These are phyloP conservation scores for Nemoura dubitans DNA, from an alignment of 2,888 invertebrate genomes.

Conservation along the genomic window DNA sequence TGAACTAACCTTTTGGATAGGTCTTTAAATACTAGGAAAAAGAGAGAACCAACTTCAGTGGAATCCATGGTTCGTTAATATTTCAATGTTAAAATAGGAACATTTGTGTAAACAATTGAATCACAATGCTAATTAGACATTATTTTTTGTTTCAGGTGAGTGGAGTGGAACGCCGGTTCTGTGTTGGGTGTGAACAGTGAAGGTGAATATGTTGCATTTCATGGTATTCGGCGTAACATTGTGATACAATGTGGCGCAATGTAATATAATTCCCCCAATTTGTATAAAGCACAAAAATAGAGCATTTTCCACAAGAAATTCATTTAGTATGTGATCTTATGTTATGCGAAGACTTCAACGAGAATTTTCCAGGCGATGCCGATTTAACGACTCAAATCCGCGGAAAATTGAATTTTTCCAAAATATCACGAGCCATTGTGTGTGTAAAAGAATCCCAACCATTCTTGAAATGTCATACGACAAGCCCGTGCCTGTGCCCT, in stretches of 20 bases:
- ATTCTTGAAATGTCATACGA: slow-evolving; percentile 33
- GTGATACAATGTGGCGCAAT: no score
- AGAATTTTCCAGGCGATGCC: neutral
- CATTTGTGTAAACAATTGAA: no score
- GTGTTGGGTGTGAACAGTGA: neutral
- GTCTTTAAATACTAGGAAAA: no score
- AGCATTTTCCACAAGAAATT: neutral
- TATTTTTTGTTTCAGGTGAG: neutral
- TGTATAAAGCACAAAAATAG: neutral
- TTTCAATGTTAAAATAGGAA: no score
- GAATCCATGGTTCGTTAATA: no score
- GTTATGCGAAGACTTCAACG: neutral
- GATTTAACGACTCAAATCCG: slow-evolving; percentile 23
- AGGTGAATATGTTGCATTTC: no score
- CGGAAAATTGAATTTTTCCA: slow-evolving; percentile 36
- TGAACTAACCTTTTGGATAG: no score
- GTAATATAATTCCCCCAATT: no score
- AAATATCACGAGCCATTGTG: slow-evolving; percentile 26
- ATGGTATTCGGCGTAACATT: no score
- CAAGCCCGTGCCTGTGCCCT: neutral
- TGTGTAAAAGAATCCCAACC: neutral
- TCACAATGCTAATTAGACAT: no score
- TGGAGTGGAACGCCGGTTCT: neutral
- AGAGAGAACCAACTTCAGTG: no score
- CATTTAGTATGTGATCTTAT: neutral